phyloP scores from a whole-genome alignment of 35 echinoderm and acorn worm species.

The Ptychodera flava region DNA sequence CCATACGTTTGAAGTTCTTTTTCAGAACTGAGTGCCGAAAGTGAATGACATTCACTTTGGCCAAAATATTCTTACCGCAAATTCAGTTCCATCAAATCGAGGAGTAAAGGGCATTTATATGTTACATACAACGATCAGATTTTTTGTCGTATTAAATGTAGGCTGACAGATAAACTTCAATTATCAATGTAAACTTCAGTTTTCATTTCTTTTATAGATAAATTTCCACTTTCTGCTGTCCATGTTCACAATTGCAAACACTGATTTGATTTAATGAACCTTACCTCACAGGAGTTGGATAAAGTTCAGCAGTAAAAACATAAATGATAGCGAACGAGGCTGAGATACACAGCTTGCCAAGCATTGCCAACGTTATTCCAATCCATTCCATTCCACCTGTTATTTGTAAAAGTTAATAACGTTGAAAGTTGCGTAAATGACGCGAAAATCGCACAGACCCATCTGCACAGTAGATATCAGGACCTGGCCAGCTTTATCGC shows the following conservation, averaged over 20 bases:
- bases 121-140: too few species aligned
- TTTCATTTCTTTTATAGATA: too few species aligned
- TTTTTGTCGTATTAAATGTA: too few species aligned
- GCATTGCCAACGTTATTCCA: conserved; percentile 54
- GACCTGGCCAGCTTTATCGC: too few species aligned
- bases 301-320: conserved; percentile 63
- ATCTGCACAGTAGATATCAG: neutral
- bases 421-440: neutral
- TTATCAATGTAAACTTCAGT: neutral
- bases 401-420: neutral
- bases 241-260: neutral
- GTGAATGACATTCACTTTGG: too few species aligned
- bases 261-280: neutral
- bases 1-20: too few species aligned
- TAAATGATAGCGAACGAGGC: conserved; percentile 77
- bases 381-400: neutral
- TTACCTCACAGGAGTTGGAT: conserved; percentile 83
- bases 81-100: too few species aligned
- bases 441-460: neutral
- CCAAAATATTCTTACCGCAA: too few species aligned
- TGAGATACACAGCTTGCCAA: conserved; percentile 69
- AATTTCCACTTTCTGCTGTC: neutral
- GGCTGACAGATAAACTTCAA: too few species aligned
- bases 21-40: too few species aligned
- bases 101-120: too few species aligned